Conservation (phyloP, 2,797 vertebrate genomes). For the Syncerus caffer region DNA sequence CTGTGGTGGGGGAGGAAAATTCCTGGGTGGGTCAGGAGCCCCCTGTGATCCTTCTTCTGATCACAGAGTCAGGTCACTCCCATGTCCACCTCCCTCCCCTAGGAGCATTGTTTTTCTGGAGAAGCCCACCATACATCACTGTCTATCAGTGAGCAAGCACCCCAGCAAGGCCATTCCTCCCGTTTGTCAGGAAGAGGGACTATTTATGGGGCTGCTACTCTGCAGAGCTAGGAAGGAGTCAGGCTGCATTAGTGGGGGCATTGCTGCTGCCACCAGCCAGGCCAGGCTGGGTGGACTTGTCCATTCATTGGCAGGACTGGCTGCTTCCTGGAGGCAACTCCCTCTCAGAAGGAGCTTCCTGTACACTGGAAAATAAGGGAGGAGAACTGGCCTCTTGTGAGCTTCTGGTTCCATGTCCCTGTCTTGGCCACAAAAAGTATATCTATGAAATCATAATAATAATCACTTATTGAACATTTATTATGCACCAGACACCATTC, state of each 20-base stretch:
- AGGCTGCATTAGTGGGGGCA: rapidly evolving
- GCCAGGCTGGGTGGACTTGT: not conserved
- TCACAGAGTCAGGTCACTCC: not conserved
- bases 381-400: not conserved
- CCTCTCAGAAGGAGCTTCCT: not conserved
- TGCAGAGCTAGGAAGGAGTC: not conserved
- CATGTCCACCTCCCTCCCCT: rapidly evolving
- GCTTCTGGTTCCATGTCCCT: not conserved
- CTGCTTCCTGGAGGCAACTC: not conserved
- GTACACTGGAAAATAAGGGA: not conserved
- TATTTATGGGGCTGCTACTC: not conserved
- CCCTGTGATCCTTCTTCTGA: not conserved
- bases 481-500: not conserved
- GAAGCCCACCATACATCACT: not conserved
- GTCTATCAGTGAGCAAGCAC: not conserved
- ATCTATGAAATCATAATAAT: not conserved
- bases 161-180: not conserved
- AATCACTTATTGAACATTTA: not conserved
- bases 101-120: not conserved
- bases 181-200: not conserved
- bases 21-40: not conserved
- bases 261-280: not conserved
- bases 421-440: not conserved
- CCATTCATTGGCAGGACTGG: not conserved
- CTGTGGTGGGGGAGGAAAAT: rapidly evolving